Conservation (phyloP, 2,888 invertebrate species). For the Rhogogaster chlorosoma region DNA sequence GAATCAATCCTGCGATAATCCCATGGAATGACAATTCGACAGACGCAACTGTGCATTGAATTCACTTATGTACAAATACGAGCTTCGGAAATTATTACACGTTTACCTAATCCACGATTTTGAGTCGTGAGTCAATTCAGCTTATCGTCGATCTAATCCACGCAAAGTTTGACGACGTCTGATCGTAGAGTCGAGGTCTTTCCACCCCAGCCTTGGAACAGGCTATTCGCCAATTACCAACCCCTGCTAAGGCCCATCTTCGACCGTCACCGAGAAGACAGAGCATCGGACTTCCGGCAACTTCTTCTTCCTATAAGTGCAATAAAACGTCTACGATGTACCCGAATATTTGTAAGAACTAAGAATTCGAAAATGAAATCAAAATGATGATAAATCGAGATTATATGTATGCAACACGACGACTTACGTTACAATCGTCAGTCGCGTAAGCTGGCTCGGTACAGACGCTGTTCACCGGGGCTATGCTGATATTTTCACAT, state of each 20-base stretch:
- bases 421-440: conserved; percentile 91
- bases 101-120: neutral
- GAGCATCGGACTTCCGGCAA: conserved; percentile 92
- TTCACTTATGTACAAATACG: neutral
- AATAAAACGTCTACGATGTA: neutral
- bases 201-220: conserved; percentile 89
- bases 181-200: conserved; percentile 90
- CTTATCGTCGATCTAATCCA: conserved; percentile 91
- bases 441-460: conserved; percentile 89
- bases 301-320: conserved; percentile 88
- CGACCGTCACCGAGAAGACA: conserved; percentile 86
- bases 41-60: neutral
- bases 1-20: neutral
- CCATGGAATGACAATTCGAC: neutral
- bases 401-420: neutral
- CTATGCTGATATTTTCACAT: conserved; percentile 92
- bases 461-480: conserved; percentile 90
- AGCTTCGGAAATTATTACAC: neutral
- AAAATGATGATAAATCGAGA: neutral
- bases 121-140: conserved; percentile 58
- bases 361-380: neutral
- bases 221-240: conserved; percentile 92
- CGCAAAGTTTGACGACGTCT: conserved; percentile 89
- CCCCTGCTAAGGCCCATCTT: conserved; percentile 89
- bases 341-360: neutral